phyloP scores from a whole-genome alignment of 92 coral and sea anemone genomes.

The Virgularia gustaviana region DNA sequence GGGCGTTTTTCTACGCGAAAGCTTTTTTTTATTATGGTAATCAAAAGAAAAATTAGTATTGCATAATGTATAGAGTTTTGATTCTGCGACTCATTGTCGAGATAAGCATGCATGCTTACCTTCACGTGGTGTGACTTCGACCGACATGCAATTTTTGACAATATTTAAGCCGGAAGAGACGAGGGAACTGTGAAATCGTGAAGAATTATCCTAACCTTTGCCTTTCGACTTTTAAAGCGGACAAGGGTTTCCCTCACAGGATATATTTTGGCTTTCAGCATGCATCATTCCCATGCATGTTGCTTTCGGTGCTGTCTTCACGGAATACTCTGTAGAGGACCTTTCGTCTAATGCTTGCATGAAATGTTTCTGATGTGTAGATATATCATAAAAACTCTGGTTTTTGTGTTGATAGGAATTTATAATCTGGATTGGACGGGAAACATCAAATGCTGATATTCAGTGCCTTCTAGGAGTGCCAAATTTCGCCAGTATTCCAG shows the following conservation, averaged over 20 bases:
- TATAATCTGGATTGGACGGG: conserved; percentile 90
- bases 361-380: not conserved
- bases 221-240: no score
- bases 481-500: conserved; percentile 70
- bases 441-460: conserved; percentile 69
- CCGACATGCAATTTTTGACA: no score
- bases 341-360: not conserved
- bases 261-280: no score
- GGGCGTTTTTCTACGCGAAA: not conserved
- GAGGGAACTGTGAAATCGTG: no score
- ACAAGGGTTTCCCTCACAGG: no score
- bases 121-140: no score
- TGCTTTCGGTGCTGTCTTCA: no score
- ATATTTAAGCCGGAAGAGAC: no score
- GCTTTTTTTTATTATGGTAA: not conserved
- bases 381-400: not conserved
- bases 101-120: no score
- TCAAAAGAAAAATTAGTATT: not conserved
- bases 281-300: no score
- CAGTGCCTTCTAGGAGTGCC: conserved; percentile 86
- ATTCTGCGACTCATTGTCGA: not conserved
- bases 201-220: no score
- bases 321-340: no score
- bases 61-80: not conserved
- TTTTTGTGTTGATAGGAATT: conserved; percentile 71